These are phyloP conservation scores for Ptychoptera contaminata DNA, from an alignment of 2,888 invertebrate species.

Conservation along the genomic window DNA sequence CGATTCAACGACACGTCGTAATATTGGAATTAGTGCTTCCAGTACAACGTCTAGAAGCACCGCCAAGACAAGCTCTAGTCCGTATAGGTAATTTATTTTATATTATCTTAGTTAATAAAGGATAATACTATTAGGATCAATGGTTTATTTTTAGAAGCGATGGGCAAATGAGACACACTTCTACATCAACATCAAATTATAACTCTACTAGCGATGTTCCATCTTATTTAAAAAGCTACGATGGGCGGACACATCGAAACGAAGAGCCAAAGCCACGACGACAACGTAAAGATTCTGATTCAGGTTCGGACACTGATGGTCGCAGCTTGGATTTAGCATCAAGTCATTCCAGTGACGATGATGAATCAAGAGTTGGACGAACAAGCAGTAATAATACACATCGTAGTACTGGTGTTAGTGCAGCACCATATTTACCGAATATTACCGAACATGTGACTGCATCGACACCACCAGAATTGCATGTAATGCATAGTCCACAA, in stretches of 20 bases:
- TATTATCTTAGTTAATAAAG: background rate
- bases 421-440: slow-evolving; percentile 43
- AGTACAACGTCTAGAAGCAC: slow-evolving; percentile 90
- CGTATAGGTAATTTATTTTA: slow-evolving; percentile 47
- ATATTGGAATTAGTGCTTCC: slow-evolving; percentile 86
- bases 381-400: slow-evolving; percentile 27
- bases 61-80: slow-evolving; percentile 86
- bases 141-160: slow-evolving; percentile 42
- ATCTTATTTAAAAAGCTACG: slow-evolving; percentile 48
- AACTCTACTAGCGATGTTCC: slow-evolving; percentile 67
- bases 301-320: slow-evolving; percentile 66
- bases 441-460: slow-evolving; percentile 40
- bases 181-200: slow-evolving; percentile 76
- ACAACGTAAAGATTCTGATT: slow-evolving; percentile 50
- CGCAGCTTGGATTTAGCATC: slow-evolving; percentile 82
- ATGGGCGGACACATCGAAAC: slow-evolving; percentile 28
- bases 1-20: slow-evolving; percentile 46
- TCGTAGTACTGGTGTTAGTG: slow-evolving; percentile 30
- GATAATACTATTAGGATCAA: background rate
- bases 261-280: slow-evolving; percentile 19
- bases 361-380: slow-evolving; percentile 36
- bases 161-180: slow-evolving; percentile 66
- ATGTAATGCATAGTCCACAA: slow-evolving; percentile 48
- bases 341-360: slow-evolving; percentile 89
- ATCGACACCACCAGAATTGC: slow-evolving; percentile 44